A percentile compares a stretch with the other conserved stretches of the same genome.
Evolutionary conservation across 2,888 invertebrate species (phyloP).

Genomic region (Rhopalosiphum nymphaeae): DNA sequence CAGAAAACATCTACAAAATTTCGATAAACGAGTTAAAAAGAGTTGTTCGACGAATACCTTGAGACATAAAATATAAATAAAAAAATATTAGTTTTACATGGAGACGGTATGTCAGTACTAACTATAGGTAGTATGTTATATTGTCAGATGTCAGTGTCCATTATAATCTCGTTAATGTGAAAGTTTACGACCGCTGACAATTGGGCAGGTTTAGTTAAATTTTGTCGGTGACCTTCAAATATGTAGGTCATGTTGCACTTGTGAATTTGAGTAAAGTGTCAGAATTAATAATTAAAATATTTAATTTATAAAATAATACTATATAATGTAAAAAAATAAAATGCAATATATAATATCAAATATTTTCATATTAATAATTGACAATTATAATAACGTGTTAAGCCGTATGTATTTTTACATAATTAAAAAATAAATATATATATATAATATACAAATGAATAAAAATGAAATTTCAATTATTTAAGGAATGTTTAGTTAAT

Average conservation of each 20-base stretch:
- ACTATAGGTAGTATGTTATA: neutral
- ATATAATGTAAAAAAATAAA: neutral
- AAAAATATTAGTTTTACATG: neutral
- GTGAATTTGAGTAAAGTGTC: neutral
- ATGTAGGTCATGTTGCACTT: neutral
- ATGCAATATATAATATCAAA: neutral
- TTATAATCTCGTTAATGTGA: neutral
- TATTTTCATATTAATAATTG: neutral
- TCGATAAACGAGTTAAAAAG: conserved; percentile 28
- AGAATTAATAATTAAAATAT: neutral
- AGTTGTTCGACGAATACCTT: neutral
- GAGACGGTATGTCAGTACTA: neutral
- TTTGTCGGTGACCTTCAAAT: neutral
- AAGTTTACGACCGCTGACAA: neutral
- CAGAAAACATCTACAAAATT: neutral
- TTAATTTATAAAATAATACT: neutral
- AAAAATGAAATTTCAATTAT: neutral
- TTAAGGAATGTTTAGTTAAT: neutral
- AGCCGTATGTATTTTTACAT: neutral
- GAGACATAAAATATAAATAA: neutral
- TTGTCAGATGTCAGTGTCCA: neutral
- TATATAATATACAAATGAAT: no score
- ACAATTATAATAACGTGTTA: neutral
- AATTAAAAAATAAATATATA: neutral
- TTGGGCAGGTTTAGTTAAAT: neutral